Evolutionary conservation across 2,888 invertebrate species (phyloP).

Genomic region (Tipula helvola): DNA sequence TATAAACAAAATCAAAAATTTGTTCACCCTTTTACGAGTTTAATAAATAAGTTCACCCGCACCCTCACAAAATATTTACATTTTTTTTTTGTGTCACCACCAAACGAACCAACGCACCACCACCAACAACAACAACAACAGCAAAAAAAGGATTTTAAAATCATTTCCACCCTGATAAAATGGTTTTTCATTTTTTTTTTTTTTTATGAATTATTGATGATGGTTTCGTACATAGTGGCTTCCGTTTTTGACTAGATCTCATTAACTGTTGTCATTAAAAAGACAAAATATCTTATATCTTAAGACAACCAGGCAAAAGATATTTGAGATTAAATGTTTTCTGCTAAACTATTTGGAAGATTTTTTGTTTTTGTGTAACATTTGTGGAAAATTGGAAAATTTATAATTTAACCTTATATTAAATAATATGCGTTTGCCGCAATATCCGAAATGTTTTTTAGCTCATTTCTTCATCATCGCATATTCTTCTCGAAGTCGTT

Average conservation of each 20-base stretch:
- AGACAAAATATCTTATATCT: background rate
- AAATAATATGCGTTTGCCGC: background rate
- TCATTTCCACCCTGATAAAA: background rate
- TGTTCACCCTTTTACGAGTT: background rate
- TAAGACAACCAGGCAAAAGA: background rate
- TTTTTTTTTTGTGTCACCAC: background rate
- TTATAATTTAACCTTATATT: background rate
- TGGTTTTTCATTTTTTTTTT: background rate
- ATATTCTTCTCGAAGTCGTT: background rate
- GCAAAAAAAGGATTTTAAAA: background rate
- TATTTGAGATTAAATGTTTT: background rate
- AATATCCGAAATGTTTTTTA: background rate
- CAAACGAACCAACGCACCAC: background rate
- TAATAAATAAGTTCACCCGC: background rate
- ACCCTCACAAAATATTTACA: background rate
- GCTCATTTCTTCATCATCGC: background rate
- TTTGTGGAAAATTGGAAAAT: background rate
- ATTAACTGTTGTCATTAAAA: background rate
- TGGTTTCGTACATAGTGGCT: background rate
- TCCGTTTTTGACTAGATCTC: background rate
- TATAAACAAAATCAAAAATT: background rate
- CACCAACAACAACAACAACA: background rate
- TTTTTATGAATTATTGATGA: background rate
- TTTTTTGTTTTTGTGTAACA: background rate
- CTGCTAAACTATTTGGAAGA: background rate